A percentile compares a stretch with the other conserved stretches of the same genome.
Conservation (phyloP, 2,888 invertebrate genomes). For the Ophion ventricosus region DNA sequence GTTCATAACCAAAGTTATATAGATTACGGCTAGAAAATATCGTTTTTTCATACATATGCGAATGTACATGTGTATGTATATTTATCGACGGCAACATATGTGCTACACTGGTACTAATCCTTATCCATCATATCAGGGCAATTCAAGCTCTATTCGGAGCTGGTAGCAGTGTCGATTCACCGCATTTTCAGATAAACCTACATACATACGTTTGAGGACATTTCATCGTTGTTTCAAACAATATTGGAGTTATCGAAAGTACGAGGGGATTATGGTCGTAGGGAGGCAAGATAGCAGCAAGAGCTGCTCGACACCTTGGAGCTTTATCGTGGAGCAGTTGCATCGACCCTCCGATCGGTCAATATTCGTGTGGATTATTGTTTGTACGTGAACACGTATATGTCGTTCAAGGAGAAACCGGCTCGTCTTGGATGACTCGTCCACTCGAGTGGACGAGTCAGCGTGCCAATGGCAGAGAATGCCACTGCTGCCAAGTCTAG, state of each 20-base stretch:
- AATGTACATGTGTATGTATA: background rate
- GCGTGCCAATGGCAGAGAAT: no score
- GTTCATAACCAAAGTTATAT: background rate
- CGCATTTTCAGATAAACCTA: slow-evolving; percentile 26
- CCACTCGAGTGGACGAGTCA: no score
- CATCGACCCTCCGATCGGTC: background rate
- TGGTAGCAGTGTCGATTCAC: slow-evolving; percentile 35
- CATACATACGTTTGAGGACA: slow-evolving; percentile 2
- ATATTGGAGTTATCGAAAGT: slow-evolving; percentile 38
- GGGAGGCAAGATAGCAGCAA: slow-evolving; percentile 1
- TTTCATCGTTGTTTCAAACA: slow-evolving; percentile 48
- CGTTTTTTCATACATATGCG: background rate
- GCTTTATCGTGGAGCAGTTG: background rate
- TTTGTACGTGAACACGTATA: background rate
- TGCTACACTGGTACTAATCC: slow-evolving; percentile 31
- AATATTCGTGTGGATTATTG: slow-evolving; percentile 4
- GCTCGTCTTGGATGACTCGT: background rate
- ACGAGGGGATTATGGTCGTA: slow-evolving; percentile 6
- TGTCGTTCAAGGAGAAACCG: background rate
- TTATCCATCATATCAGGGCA: slow-evolving; percentile 17
- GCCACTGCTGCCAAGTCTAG: no score
- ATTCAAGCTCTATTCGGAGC: slow-evolving; percentile 18
- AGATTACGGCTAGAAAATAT: background rate
- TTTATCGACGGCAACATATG: background rate
- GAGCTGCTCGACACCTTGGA: background rate